Conservation (phyloP, 2,797 vertebrate genomes). For the Scarus forsteni region DNA sequence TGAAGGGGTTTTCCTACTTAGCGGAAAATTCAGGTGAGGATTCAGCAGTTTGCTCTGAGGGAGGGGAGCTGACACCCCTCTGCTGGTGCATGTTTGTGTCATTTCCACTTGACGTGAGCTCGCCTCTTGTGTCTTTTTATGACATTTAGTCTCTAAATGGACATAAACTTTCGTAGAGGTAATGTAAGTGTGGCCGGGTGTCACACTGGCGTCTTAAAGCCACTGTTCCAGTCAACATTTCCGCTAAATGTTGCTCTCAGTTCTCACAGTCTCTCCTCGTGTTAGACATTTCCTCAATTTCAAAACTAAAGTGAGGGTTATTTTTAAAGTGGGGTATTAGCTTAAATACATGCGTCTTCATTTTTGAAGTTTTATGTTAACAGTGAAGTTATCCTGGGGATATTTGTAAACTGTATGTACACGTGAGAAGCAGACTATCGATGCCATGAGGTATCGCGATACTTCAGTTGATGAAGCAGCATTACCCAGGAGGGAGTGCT, state of each 20-base stretch:
- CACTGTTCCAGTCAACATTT: neutral
- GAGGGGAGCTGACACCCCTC: neutral
- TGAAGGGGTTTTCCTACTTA: constrained; percentile 80
- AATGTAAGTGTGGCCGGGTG: too few relatives aligned
- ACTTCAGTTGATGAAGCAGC: too few relatives aligned
- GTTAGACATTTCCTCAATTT: neutral
- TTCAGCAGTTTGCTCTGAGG: neutral
- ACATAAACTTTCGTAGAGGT: too few relatives aligned
- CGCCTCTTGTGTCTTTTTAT: neutral
- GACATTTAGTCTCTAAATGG: neutral
- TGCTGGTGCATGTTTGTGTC: neutral
- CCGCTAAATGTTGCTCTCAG: neutral
- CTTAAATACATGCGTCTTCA: too few relatives aligned
- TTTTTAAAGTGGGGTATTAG: too few relatives aligned
- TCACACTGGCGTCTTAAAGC: neutral
- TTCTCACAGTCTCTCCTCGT: neutral
- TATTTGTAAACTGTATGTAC: too few relatives aligned
- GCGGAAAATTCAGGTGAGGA: constrained; percentile 80
- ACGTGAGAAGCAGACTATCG: too few relatives aligned
- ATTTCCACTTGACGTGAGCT: neutral
- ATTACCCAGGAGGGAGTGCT: too few relatives aligned
- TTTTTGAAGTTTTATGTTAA: too few relatives aligned
- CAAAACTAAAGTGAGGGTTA: too few relatives aligned
- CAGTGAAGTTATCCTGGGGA: too few relatives aligned
- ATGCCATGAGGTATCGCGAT: too few relatives aligned